Conservation (phyloP, 1,140 invertebrate genomes). For the Eubasilissa regina region DNA sequence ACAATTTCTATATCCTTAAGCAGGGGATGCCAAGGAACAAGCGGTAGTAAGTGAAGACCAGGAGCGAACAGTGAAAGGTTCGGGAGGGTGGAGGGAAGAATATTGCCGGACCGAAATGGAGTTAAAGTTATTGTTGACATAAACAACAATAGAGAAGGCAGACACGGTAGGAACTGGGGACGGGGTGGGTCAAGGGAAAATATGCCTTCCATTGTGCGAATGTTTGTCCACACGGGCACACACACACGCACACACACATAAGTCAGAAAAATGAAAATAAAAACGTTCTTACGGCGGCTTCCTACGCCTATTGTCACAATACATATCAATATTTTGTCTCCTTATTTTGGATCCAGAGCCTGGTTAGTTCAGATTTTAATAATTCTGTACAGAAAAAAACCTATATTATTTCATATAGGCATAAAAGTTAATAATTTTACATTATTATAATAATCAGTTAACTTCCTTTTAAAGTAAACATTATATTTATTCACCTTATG, state of each 20-base stretch:
- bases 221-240: constrained; percentile 34
- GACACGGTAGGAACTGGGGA: constrained; percentile 50
- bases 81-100: constrained; percentile 44
- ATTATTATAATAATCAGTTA: too few relatives aligned
- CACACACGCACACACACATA: constrained; percentile 25
- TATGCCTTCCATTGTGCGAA: constrained; percentile 51
- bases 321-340: background rate
- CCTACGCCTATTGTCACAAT: constrained; percentile 14
- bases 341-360: too few relatives aligned
- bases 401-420: too few relatives aligned
- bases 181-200: constrained; percentile 25
- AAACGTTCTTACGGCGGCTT: background rate
- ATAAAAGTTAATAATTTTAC: too few relatives aligned
- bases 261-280: constrained; percentile 25
- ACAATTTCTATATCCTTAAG: constrained; percentile 3
- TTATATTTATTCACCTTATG: too few relatives aligned
- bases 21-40: constrained; percentile 12
- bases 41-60: constrained; percentile 33
- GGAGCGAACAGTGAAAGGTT: constrained; percentile 21
- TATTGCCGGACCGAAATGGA: constrained; percentile 60
- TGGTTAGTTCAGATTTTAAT: too few relatives aligned
- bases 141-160: constrained; percentile 61
- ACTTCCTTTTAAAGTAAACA: too few relatives aligned
- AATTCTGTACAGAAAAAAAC: too few relatives aligned
- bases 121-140: constrained; percentile 62